Percentiles rank a stretch among this genome's conserved stretches.
These are phyloP conservation scores for Coluber constrictor DNA, from an alignment of 2,797 vertebrate species.

Conservation along the genomic window DNA sequence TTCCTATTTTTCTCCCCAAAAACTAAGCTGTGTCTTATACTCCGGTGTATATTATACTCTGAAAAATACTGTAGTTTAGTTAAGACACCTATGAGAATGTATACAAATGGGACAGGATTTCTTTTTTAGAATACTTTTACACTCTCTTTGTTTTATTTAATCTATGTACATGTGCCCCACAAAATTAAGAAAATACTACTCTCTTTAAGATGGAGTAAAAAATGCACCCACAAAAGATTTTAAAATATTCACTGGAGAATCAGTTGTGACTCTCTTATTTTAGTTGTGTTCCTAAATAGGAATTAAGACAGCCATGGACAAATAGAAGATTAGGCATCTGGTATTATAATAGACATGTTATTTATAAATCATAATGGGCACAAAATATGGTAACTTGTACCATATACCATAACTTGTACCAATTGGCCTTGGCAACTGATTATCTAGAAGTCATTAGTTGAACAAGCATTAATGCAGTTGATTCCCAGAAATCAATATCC, in stretches of 20 bases:
- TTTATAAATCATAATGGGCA: neutral
- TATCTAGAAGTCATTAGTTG: neutral
- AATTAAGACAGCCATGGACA: neutral
- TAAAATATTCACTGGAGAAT: neutral
- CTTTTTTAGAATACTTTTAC: neutral
- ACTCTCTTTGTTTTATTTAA: neutral
- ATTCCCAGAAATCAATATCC: neutral
- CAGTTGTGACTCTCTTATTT: neutral
- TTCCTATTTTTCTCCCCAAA: too few relatives aligned
- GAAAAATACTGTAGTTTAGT: conserved; percentile 15
- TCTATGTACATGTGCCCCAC: neutral
- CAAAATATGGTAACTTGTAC: neutral
- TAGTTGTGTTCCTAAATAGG: neutral
- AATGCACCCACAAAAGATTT: neutral
- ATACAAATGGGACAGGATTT: conserved; percentile 7
- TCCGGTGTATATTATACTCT: too few relatives aligned
- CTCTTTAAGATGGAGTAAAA: neutral
- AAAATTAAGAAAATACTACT: conserved; percentile 7
- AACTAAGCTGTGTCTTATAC: too few relatives aligned
- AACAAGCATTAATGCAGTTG: neutral
- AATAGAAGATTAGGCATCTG: neutral
- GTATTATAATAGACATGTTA: neutral
- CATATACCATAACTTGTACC: neutral
- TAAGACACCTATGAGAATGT: conserved; percentile 18
- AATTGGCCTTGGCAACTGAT: neutral